Evolutionary conservation across 1,140 invertebrate genomes (phyloP).

Genomic region (Agrilus planipennis): DNA sequence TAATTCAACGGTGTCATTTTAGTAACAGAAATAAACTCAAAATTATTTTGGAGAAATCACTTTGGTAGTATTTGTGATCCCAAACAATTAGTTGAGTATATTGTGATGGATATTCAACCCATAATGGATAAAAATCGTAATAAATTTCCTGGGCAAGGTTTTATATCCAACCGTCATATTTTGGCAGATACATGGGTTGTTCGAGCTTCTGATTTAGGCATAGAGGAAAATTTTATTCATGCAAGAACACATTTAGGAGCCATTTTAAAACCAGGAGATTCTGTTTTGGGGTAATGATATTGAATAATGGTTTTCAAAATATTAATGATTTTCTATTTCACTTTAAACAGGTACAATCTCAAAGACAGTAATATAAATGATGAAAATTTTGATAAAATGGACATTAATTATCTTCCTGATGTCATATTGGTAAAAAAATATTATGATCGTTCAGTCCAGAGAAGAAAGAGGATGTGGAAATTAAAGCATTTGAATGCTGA

Average conservation of each 20-base stretch:
- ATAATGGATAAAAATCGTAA: constrained; percentile 66
- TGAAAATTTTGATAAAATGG: constrained; percentile 71
- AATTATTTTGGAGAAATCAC: constrained; percentile 73
- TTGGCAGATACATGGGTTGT: constrained; percentile 92
- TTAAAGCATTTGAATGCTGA: constrained; percentile 73
- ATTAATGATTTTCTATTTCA: constrained; percentile 2
- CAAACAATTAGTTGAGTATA: constrained; percentile 85
- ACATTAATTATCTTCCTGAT: constrained; percentile 65
- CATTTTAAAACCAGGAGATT: constrained; percentile 85
- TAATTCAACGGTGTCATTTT: constrained; percentile 14
- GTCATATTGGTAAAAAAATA: constrained; percentile 89
- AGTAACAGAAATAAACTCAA: constrained; percentile 78
- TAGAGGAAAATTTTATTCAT: constrained; percentile 71
- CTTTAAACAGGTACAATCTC: constrained; percentile 64
- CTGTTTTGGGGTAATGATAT: constrained; percentile 65
- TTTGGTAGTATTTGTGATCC: constrained; percentile 81
- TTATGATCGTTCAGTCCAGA: constrained; percentile 61
- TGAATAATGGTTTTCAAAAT: not conserved
- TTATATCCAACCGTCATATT: constrained; percentile 75
- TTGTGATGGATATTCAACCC: constrained; percentile 89
- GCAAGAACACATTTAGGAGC: constrained; percentile 90
- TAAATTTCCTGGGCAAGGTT: constrained; percentile 74
- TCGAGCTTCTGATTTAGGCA: constrained; percentile 76
- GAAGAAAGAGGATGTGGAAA: constrained; percentile 80
- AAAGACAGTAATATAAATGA: constrained; percentile 86